These are phyloP conservation scores for Palythoa caribaeorum DNA, from an alignment of 92 coral and sea anemone genomes.

Conservation along the genomic window DNA sequence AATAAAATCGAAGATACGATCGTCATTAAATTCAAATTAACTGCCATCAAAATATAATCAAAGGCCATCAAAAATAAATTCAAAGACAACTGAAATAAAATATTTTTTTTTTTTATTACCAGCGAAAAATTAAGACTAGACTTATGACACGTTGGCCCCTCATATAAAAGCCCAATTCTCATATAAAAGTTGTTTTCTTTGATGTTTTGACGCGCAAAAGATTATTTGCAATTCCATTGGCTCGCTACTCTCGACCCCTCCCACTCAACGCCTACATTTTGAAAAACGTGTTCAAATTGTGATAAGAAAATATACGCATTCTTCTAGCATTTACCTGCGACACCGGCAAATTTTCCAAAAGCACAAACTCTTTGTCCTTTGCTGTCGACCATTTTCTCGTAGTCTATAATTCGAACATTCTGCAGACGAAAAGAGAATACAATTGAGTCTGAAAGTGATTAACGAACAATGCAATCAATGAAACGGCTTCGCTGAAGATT, in stretches of 20 bases:
- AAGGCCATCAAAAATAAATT: neutral
- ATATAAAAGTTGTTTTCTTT: neutral
- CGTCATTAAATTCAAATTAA: too few species aligned
- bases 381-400: conserved; percentile 94
- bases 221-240: conserved; percentile 25
- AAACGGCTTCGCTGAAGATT: neutral
- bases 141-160: neutral
- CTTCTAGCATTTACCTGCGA: conserved; percentile 74
- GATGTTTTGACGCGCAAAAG: neutral
- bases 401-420: conserved; percentile 94
- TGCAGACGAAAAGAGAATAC: conserved; percentile 33
- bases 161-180: too few species aligned
- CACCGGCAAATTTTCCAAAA: conserved; percentile 99
- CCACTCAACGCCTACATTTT: conserved; percentile 30
- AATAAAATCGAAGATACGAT: too few species aligned
- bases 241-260: neutral
- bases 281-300: too few species aligned
- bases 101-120: neutral
- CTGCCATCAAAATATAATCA: too few species aligned
- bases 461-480: neutral
- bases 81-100: neutral
- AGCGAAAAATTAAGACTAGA: neutral
- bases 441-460: neutral
- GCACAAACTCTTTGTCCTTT: conserved; percentile 98
- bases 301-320: neutral